phyloP scores from a whole-genome alignment of 2,888 invertebrate species.

The Exephanes ischioxanthus region DNA sequence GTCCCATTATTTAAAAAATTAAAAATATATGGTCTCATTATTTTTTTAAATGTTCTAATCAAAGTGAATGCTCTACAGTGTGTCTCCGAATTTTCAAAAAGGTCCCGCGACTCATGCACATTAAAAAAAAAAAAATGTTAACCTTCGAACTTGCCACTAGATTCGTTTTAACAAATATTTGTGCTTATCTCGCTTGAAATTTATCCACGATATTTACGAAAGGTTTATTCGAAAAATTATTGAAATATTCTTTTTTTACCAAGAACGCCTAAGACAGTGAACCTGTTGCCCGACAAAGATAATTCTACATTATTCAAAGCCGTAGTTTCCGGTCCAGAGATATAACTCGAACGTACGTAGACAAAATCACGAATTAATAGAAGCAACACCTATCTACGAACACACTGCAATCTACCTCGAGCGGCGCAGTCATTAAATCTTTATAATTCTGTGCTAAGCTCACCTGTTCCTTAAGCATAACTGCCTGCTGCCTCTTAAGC shows the following conservation, averaged over 20 bases:
- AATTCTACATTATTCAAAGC: conserved; percentile 29
- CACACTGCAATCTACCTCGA: conserved; percentile 73
- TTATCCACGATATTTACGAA: too few relatives aligned
- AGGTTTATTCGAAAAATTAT: too few relatives aligned
- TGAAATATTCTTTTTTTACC: not conserved
- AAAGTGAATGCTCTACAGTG: too few relatives aligned
- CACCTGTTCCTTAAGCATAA: conserved; percentile 96
- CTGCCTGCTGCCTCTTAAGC: conserved; percentile 95
- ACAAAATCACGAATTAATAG: conserved; percentile 58
- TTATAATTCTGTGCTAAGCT: conserved; percentile 76
- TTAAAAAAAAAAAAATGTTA: too few relatives aligned
- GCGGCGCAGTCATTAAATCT: conserved; percentile 47
- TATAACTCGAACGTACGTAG: conserved; percentile 30
- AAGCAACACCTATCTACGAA: conserved; percentile 76
- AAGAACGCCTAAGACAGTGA: not conserved
- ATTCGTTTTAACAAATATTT: too few relatives aligned
- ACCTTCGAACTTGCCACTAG: too few relatives aligned
- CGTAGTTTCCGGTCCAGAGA: not conserved
- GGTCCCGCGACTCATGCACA: too few relatives aligned
- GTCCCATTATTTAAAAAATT: too few relatives aligned
- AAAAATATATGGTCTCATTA: too few relatives aligned
- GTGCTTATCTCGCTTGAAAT: too few relatives aligned
- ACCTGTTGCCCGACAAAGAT: conserved; percentile 10
- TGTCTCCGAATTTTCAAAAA: too few relatives aligned
- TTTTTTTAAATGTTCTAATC: too few relatives aligned